Evolutionary conservation across 2,113 vertebrate species (phyloP), one percentile per base, ranked within the genome.

Genomic region (Myrmecophaga tridactyla): DNA sequence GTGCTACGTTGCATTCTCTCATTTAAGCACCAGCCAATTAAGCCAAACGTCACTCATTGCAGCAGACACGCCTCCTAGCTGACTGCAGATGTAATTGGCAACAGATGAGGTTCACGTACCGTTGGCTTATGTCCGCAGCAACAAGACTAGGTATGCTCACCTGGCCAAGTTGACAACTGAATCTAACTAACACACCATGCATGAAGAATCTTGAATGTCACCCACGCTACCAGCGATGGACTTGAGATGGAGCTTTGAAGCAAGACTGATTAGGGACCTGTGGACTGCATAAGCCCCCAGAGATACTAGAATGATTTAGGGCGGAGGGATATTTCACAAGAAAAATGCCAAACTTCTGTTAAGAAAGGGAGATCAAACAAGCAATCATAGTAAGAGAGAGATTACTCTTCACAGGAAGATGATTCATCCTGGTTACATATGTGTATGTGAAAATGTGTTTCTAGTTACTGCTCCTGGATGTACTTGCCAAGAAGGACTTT

Each of bases 221-320:
- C 0, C 27, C 60, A 14, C 0, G 20, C 48, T 41, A 12, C 7
- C 0, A 27, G 46, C 63, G 51, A 63, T 21, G 23, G 1, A 3
- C 23, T 34, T 18, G 25, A 92, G 17, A 20, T 3, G 3, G 1
- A 77, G 43, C 9, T n/a, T 6, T 12, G 21, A 83, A 76, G 21
- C 7, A 87, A 70, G 56, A 56, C 34, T n/a, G 36, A 39, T 43
- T 4, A 39, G 31, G 27, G 36, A 4, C 29, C 48, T 41, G 4
- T 0, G 23, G 21, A 58, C 29, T 29, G 1, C 13, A 77, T 17
- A 82, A 41, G 69, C 36, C 67, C 77, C 77, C 73, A 69, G 39
- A 70, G 60, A 65, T 17, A 36, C 76, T 5, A 73, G 58, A 65
- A 65, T 78, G 73, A 92, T 83, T 72, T 51, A 84, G 83, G 6